Evolutionary conservation across 2,113 vertebrate species (phyloP).

Genomic region (Lucifuga dentata): DNA sequence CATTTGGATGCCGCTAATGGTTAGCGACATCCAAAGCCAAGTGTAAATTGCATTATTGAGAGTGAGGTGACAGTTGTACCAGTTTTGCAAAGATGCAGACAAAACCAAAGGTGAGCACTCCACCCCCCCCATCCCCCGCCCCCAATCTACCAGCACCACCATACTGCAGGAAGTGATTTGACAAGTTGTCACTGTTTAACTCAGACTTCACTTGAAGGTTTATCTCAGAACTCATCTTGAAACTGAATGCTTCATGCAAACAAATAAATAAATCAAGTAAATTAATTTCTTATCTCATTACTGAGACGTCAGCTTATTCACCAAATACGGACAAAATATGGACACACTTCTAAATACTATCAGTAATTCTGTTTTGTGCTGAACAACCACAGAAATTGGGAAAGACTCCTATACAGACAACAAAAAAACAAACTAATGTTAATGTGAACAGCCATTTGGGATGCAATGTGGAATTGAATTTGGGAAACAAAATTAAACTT

Average conservation of each 20-base stretch:
- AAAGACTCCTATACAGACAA: slow-evolving; percentile 7
- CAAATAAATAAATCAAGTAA: slow-evolving; percentile 57
- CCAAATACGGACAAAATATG: slow-evolving; percentile 59
- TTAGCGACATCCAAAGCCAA: too few relatives aligned
- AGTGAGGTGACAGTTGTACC: too few relatives aligned
- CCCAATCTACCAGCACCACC: too few relatives aligned
- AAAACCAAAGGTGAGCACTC: too few relatives aligned
- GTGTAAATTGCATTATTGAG: too few relatives aligned
- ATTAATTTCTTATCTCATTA: slow-evolving; percentile 59
- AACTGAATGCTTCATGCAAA: slow-evolving; percentile 42
- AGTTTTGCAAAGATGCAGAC: too few relatives aligned
- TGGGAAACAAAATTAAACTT: slow-evolving; percentile 22
- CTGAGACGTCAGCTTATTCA: slow-evolving; percentile 25
- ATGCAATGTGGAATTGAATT: slow-evolving; percentile 41
- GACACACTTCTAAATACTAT: slow-evolving; percentile 36
- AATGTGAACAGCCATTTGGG: slow-evolving; percentile 42
- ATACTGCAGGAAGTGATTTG: neutral
- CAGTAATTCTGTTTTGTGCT: slow-evolving; percentile 49
- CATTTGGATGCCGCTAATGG: too few relatives aligned
- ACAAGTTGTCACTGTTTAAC: slow-evolving; percentile 12
- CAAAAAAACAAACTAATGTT: slow-evolving; percentile 38
- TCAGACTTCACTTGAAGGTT: slow-evolving; percentile 28
- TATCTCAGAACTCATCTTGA: slow-evolving; percentile 33
- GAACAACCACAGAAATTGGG: slow-evolving; percentile 15
- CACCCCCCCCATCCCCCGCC: too few relatives aligned